Evolutionary conservation across 2,113 vertebrate genomes (phyloP).

Genomic region (Periophthalmodon schlosseri): DNA sequence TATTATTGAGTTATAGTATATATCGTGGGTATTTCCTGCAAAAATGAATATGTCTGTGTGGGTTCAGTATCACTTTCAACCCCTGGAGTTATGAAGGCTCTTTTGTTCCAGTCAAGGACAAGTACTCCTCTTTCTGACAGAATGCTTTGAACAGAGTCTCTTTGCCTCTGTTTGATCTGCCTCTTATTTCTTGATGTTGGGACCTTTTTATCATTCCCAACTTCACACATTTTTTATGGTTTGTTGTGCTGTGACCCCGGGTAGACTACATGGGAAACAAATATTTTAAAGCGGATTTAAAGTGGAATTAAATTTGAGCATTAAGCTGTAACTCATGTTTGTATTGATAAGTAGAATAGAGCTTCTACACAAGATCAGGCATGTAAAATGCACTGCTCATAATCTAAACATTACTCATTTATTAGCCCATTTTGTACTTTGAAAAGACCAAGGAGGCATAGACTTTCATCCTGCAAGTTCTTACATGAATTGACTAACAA

Average conservation of each 20-base stretch:
- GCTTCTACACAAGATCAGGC: background rate
- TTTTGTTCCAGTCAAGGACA: constrained; percentile 35
- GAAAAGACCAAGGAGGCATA: background rate
- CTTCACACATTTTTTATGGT: constrained; percentile 12
- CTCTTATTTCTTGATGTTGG: background rate
- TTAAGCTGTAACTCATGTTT: background rate
- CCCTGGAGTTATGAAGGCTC: background rate
- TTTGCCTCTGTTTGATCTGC: background rate
- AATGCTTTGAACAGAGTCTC: constrained; percentile 27
- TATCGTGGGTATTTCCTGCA: background rate
- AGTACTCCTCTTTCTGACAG: constrained; percentile 18
- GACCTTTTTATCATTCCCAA: constrained; percentile 26
- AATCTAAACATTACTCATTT: background rate
- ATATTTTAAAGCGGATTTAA: background rate
- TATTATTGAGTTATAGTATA: background rate
- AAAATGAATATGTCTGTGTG: background rate
- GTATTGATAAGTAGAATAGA: background rate
- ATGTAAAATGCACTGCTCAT: background rate
- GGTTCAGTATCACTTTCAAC: background rate
- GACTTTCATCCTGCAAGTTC: background rate
- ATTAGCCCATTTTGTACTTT: background rate
- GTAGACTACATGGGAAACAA: constrained; percentile 7
- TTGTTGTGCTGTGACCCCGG: constrained; percentile 13
- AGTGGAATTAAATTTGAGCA: background rate
- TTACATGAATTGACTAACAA: background rate